Evolutionary conservation across 2,888 invertebrate species (phyloP).

Genomic region (Spodoptera littoralis): DNA sequence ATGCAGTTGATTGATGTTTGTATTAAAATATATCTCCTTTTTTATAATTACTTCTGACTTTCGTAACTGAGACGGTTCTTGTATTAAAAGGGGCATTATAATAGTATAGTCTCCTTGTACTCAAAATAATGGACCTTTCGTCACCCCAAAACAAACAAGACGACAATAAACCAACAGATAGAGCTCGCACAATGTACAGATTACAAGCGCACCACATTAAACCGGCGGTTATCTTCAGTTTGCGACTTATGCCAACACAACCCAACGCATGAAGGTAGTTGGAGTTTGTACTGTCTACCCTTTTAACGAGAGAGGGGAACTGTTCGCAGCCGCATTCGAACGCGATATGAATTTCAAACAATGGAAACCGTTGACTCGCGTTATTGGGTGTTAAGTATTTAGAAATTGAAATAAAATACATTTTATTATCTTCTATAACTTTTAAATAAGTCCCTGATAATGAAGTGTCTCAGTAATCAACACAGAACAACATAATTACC

Average conservation of each 20-base stretch:
- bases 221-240: constrained; percentile 48
- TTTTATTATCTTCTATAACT: too few relatives aligned
- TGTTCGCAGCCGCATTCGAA: constrained; percentile 37
- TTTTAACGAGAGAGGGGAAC: constrained; percentile 46
- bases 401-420: too few relatives aligned
- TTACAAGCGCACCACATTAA: constrained; percentile 49
- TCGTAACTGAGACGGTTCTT: too few relatives aligned
- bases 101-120: background rate
- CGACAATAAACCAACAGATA: constrained; percentile 38
- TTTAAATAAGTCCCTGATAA: too few relatives aligned
- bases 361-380: constrained; percentile 8
- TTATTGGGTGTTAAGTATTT: constrained; percentile 8
- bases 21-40: background rate
- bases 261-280: constrained; percentile 45
- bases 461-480: background rate
- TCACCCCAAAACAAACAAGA: constrained; percentile 37
- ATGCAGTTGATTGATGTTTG: constrained; percentile 1
- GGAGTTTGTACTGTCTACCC: constrained; percentile 46
- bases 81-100: too few relatives aligned
- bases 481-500: constrained; percentile 1
- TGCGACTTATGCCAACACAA: constrained; percentile 48
- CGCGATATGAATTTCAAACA: constrained; percentile 39
- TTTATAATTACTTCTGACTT: background rate
- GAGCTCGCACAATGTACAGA: constrained; percentile 46
- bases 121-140: constrained; percentile 15